Evolutionary conservation across 2,797 vertebrate species (phyloP).

Genomic region (Pristis pectinata): DNA sequence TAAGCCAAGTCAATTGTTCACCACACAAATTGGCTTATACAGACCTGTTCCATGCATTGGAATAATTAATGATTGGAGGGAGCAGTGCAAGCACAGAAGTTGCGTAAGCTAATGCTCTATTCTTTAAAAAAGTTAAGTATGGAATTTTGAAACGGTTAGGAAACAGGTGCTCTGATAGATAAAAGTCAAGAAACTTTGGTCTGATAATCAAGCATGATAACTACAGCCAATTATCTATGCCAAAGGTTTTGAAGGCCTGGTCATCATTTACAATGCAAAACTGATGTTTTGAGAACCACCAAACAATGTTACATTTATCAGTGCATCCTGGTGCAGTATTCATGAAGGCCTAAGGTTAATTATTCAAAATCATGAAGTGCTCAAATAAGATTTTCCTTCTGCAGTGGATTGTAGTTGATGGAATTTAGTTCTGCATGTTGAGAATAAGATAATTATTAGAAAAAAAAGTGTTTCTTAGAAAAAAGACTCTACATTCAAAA

Average conservation of each 20-base stretch:
- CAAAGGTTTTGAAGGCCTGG: background rate
- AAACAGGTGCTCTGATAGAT: constrained; percentile 5
- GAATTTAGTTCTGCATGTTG: background rate
- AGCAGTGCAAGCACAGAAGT: background rate
- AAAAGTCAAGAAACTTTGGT: background rate
- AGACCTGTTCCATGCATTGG: background rate
- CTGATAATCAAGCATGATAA: background rate
- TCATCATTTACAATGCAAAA: background rate
- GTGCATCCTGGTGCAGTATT: background rate
- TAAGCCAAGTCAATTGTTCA: background rate
- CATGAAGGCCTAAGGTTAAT: background rate
- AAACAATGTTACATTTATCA: background rate
- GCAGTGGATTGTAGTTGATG: background rate
- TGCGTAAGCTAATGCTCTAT: background rate
- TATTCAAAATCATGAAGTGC: background rate
- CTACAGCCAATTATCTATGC: background rate
- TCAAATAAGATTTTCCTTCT: background rate
- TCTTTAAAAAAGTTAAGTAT: background rate
- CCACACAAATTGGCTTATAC: background rate
- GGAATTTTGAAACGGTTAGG: background rate
- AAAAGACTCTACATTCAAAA: background rate
- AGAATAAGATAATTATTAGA: background rate
- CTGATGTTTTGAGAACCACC: background rate
- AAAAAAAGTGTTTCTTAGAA: no score
- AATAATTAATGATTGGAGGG: background rate